Evolutionary conservation across 1,140 invertebrate species (phyloP).

Genomic region (Cepaea nemoralis): DNA sequence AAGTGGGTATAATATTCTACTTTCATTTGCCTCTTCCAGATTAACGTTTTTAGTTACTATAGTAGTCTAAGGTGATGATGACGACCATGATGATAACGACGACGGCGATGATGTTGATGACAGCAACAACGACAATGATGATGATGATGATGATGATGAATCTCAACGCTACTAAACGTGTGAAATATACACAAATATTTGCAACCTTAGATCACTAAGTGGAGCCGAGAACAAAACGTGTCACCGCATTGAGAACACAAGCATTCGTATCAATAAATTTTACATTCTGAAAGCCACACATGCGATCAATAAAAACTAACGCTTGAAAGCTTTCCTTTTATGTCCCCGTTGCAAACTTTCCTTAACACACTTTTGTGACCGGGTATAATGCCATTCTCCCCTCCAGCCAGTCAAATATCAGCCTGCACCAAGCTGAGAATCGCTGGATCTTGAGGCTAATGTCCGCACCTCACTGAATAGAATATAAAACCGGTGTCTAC

Average conservation of each 20-base stretch:
- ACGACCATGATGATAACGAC: too few species aligned
- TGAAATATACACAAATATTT: neutral
- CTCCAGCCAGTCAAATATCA: too few species aligned
- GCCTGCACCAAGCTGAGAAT: too few species aligned
- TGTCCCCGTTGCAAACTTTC: neutral
- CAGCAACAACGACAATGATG: too few species aligned
- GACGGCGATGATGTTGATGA: too few species aligned
- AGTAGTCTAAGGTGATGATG: too few species aligned
- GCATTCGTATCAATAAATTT: neutral
- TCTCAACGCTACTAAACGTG: too few species aligned
- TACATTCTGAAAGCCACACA: neutral
- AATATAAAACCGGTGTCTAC: conserved; percentile 2
- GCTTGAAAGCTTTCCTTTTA: neutral
- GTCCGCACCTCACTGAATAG: neutral
- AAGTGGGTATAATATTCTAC: too few species aligned
- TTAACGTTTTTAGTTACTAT: too few species aligned
- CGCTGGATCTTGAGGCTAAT: conserved; percentile 2
- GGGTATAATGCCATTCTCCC: neutral
- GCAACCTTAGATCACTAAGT: neutral
- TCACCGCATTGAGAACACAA: neutral
- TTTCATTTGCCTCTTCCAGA: too few species aligned
- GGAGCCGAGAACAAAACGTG: neutral
- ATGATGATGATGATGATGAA: too few species aligned
- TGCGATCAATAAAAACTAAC: neutral
- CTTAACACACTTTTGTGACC: neutral